These are phyloP conservation scores for Hormiphora californensis DNA, from an alignment of 37 sponge, comb jelly and placozoan species.

Conservation along the genomic window DNA sequence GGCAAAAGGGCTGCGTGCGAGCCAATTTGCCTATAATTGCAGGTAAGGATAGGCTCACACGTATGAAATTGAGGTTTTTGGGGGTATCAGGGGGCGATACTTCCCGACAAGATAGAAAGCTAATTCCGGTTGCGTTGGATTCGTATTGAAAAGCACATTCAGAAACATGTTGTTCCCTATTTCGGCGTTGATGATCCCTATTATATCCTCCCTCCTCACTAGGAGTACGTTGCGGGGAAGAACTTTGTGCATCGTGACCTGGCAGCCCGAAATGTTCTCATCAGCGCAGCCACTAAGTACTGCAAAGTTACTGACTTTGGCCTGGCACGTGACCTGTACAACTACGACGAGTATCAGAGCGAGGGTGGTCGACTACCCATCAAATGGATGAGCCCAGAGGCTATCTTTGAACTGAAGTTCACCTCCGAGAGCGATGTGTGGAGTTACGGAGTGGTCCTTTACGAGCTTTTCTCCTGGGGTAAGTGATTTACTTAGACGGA, in stretches of 20 bases:
- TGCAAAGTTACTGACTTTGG: constrained; percentile 47
- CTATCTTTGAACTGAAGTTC: constrained; percentile 30
- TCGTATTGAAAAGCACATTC: too few species aligned
- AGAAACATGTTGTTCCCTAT: too few species aligned
- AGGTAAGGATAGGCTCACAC: too few species aligned
- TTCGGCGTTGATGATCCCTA: too few species aligned
- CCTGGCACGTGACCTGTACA: constrained; percentile 38
- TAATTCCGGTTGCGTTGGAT: too few species aligned
- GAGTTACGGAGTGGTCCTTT: neutral
- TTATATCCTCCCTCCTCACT: too few species aligned
- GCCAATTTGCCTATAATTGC: too few species aligned
- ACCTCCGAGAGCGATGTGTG: constrained; percentile 38
- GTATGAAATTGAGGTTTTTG: too few species aligned
- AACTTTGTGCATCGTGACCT: constrained; percentile 34
- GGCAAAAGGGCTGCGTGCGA: too few species aligned
- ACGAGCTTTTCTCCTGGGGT: constrained; percentile 45
- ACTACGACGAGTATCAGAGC: constrained; percentile 42
- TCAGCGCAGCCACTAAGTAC: neutral
- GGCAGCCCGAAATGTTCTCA: constrained; percentile 11
- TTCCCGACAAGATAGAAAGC: too few species aligned
- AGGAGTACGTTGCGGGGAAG: constrained; percentile 10
- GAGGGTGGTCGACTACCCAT: constrained; percentile 17
- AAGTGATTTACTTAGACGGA: neutral
- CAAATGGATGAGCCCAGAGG: constrained; percentile 42
- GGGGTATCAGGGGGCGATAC: too few species aligned